Percentiles rank a stretch among this genome's conserved stretches.
phyloP scores from a whole-genome alignment of 2,888 invertebrate species.

The Andrena bicolor region DNA sequence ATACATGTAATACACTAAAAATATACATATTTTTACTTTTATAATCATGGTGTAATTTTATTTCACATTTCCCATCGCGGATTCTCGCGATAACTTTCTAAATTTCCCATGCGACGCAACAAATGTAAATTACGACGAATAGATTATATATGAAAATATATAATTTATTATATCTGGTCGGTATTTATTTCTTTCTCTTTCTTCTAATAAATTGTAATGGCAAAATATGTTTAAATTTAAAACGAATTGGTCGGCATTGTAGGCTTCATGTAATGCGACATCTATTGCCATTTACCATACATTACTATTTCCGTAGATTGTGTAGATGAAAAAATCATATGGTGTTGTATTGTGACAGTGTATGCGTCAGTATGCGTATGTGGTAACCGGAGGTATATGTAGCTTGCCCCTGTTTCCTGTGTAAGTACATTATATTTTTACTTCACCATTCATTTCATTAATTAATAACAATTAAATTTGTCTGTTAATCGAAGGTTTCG shows the following conservation, averaged over 20 bases:
- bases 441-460: background rate
- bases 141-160: slow-evolving; percentile 12
- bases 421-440: slow-evolving; percentile 32
- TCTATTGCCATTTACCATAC: background rate
- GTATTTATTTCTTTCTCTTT: background rate
- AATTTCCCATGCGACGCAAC: background rate
- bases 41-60: slow-evolving; percentile 74
- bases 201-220: background rate
- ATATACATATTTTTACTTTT: slow-evolving; percentile 80
- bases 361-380: background rate
- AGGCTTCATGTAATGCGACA: background rate
- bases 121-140: slow-evolving; percentile 1
- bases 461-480: slow-evolving; percentile 4
- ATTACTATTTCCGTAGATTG: background rate
- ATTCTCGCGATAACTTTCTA: slow-evolving; percentile 1
- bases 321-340: background rate
- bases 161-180: slow-evolving; percentile 7
- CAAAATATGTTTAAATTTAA: background rate
- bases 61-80: slow-evolving; percentile 40
- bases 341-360: slow-evolving; percentile 17
- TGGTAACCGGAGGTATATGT: slow-evolving; percentile 7
- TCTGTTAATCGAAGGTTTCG: slow-evolving; percentile 11
- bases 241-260: too few relatives aligned
- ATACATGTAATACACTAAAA: slow-evolving; percentile 77
- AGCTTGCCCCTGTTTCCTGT: slow-evolving; percentile 11